A percentile compares a stretch with the other conserved stretches of the same genome.
These are phyloP conservation scores for Merluccius polli DNA, from an alignment of 2,797 vertebrate species.

Conservation along the genomic window DNA sequence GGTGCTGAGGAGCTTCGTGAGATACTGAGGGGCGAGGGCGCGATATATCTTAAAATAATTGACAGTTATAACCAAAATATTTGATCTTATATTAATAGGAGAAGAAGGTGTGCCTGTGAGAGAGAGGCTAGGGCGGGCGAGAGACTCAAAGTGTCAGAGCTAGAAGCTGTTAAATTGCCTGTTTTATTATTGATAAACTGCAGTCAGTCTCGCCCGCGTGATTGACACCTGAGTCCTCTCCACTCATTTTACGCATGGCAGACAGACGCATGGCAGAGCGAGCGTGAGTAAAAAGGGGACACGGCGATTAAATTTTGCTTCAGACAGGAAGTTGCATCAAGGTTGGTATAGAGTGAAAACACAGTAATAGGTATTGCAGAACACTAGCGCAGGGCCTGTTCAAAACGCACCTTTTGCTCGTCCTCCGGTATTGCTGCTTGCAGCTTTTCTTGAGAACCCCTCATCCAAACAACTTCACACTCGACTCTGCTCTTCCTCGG, in stretches of 20 bases:
- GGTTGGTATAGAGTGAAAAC: slow-evolving; percentile 14
- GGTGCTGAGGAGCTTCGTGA: no score
- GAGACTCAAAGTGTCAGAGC: slow-evolving; percentile 31
- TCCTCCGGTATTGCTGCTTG: no score
- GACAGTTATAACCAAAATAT: not conserved
- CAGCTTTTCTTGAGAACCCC: no score
- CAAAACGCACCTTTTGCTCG: no score
- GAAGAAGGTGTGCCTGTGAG: slow-evolving; percentile 8
- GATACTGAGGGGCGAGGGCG: not conserved
- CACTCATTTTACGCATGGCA: slow-evolving; percentile 68
- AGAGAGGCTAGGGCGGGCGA: slow-evolving; percentile 6
- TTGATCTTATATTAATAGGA: not conserved
- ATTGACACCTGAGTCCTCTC: slow-evolving; percentile 64
- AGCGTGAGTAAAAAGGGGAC: slow-evolving; percentile 43
- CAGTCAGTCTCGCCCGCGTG: slow-evolving; percentile 55
- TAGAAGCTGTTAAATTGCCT: slow-evolving; percentile 64
- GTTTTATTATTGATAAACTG: slow-evolving; percentile 72
- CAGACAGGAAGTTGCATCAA: slow-evolving; percentile 21
- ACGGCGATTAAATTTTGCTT: not conserved
- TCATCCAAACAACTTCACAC: no score
- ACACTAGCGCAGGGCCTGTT: no score
- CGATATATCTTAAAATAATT: not conserved
- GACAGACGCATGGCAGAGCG: no score
- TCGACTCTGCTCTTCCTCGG: no score
- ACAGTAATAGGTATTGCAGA: not conserved